Conservation (phyloP, 2,797 vertebrate species). For the Sebastes flavidus region DNA sequence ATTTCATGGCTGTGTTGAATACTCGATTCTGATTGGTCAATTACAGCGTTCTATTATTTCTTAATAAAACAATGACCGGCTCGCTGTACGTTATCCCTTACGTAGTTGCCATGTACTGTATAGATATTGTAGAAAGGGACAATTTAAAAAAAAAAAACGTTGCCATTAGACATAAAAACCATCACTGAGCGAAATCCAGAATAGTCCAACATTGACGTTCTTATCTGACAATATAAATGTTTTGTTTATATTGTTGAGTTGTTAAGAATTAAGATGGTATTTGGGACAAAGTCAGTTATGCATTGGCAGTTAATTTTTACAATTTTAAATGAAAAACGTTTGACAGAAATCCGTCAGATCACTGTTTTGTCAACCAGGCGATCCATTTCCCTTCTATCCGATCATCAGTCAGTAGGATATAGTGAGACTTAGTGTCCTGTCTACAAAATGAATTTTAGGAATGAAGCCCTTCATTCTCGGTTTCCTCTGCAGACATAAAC, state of each 20-base stretch:
- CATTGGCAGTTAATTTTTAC: background rate
- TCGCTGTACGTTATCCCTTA: too few species aligned
- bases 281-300: background rate
- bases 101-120: background rate
- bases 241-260: background rate
- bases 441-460: background rate
- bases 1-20: too few species aligned
- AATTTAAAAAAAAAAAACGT: background rate
- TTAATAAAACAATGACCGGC: too few species aligned
- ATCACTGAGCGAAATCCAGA: background rate
- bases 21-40: too few species aligned
- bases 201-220: background rate
- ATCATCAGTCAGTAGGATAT: background rate
- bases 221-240: background rate
- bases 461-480: constrained; percentile 3
- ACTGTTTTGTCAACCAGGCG: background rate
- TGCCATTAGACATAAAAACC: background rate
- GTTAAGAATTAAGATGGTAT: too few species aligned
- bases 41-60: too few species aligned
- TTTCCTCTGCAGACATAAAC: background rate
- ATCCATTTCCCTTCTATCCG: background rate
- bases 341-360: background rate
- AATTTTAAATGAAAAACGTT: background rate
- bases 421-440: background rate
- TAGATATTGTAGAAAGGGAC: background rate